Conservation (phyloP, 2,888 invertebrate species). For the Palloptera scutellata region DNA sequence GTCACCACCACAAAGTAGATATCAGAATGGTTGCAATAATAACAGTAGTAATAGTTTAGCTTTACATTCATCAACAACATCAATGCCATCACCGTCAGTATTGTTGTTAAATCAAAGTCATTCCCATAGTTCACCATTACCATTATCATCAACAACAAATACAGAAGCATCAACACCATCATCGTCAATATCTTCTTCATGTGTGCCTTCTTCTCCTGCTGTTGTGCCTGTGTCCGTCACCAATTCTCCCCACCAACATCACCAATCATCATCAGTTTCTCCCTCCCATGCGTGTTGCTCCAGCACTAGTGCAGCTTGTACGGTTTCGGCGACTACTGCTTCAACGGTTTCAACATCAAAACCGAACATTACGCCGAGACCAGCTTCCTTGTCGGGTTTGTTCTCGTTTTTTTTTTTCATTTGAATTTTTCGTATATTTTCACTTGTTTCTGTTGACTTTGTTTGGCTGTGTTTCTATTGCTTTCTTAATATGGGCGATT, state of each 20-base stretch:
- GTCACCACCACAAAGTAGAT: constrained; percentile 19
- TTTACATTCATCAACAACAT: constrained; percentile 21
- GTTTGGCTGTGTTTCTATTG: constrained; percentile 21
- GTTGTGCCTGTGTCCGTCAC: constrained; percentile 13
- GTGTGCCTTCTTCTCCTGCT: constrained; percentile 34
- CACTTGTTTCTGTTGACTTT: constrained; percentile 8
- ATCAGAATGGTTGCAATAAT: constrained; percentile 26
- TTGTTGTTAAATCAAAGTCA: constrained; percentile 28
- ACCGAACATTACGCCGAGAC: constrained; percentile 64
- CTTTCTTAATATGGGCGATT: constrained; percentile 9
- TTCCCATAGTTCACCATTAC: constrained; percentile 30
- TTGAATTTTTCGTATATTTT: constrained; percentile 27
- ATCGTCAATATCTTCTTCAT: constrained; percentile 37
- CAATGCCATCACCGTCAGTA: constrained; percentile 25
- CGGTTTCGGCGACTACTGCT: constrained; percentile 35
- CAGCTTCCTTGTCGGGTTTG: constrained; percentile 65
- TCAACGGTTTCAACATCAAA: constrained; percentile 47
- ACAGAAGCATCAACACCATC: constrained; percentile 18
- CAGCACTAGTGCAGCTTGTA: constrained; percentile 33
- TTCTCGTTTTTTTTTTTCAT: constrained; percentile 48
- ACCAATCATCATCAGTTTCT: constrained; percentile 34
- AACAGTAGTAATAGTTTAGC: constrained; percentile 15
- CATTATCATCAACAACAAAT: constrained; percentile 23
- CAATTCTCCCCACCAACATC: constrained; percentile 28
- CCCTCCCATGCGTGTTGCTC: constrained; percentile 42